Base-by-base conservation (phyloP, 1,140 invertebrate species). In the Liolophura sinensis region DNA sequence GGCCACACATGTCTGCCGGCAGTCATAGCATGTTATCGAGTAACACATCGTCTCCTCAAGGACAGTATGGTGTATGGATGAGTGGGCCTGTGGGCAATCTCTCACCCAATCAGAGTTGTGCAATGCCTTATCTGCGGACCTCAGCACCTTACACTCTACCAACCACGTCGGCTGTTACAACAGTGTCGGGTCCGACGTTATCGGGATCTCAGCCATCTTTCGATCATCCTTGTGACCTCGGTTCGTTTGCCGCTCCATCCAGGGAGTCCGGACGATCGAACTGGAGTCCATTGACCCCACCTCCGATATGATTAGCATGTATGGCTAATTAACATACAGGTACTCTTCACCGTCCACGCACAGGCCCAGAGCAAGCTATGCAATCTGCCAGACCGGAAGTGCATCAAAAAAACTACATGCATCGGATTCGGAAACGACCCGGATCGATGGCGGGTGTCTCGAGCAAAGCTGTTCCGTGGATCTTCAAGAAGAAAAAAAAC, bases 61-160 rank as follows among this genome's bases (percentile, higher is more conserved):
- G 72, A 22, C 78, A 79, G n/a, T 75, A 78, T 62, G 73, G 77
- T 3, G 77, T 81, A 76, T 81, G 79, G 79, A 78, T 79, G 76
- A 67, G 75, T 11, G 68, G 65, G 15, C 68, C 67, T n/a, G 67
- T 77, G 25, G 69, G 78, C 65, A 81, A 81, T 59, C 69, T 81
- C 27, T 73, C 77, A 48, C 70, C 78, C 49, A 81, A 78, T 73
- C 79, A 81, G 69, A 81, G 72, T 69, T 81, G 79, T 72, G 73
- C 76, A 56, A 78, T 81, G 75, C 79, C 79, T 20, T 75, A 77
- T 65, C 70, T 77, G 31, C 73, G 75, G 4, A 63, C 68, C n/a
- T 68, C 72, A 31, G 61, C 72, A 1, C 69, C 71, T 40, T 73
- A 74, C 54, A 63, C 66, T 69, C 69, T 68, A 18, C 70, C 72